phyloP scores from a whole-genome alignment of 1,140 invertebrate species.

The Drosophila nigromelanica region DNA sequence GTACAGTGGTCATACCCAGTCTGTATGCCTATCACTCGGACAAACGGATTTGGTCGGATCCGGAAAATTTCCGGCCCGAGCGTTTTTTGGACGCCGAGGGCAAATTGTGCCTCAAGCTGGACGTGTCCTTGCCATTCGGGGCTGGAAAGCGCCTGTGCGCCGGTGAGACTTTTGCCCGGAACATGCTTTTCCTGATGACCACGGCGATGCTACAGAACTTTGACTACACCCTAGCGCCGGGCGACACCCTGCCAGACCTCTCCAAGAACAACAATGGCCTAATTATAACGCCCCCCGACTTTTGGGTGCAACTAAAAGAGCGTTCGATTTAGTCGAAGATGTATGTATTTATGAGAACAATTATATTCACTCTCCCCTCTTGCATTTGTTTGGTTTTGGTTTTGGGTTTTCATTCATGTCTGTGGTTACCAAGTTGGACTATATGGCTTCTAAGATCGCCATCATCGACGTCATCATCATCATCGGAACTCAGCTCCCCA shows the following conservation, averaged over 20 bases:
- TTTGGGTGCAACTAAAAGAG: slow-evolving; percentile 81
- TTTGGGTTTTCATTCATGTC: too few relatives aligned
- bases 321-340: slow-evolving; percentile 9
- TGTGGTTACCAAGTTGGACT: too few relatives aligned
- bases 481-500: too few relatives aligned
- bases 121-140: slow-evolving; percentile 86
- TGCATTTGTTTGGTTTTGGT: too few relatives aligned
- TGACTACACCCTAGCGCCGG: slow-evolving; percentile 81
- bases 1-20: slow-evolving; percentile 85
- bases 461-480: too few relatives aligned
- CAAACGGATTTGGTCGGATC: slow-evolving; percentile 87
- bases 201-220: slow-evolving; percentile 88
- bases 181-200: slow-evolving; percentile 88
- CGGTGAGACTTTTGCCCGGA: slow-evolving; percentile 89
- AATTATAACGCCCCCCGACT: slow-evolving; percentile 75
- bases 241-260: slow-evolving; percentile 72
- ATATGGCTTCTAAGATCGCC: too few relatives aligned
- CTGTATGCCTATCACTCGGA: slow-evolving; percentile 85
- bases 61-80: slow-evolving; percentile 89
- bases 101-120: slow-evolving; percentile 69
- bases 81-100: slow-evolving; percentile 83
- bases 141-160: slow-evolving; percentile 88
- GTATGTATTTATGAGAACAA: too few relatives aligned
- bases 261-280: slow-evolving; percentile 79
- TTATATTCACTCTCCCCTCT: too few relatives aligned